phyloP scores from a whole-genome alignment of 2,797 vertebrate species.

The Anas bahamensis region DNA sequence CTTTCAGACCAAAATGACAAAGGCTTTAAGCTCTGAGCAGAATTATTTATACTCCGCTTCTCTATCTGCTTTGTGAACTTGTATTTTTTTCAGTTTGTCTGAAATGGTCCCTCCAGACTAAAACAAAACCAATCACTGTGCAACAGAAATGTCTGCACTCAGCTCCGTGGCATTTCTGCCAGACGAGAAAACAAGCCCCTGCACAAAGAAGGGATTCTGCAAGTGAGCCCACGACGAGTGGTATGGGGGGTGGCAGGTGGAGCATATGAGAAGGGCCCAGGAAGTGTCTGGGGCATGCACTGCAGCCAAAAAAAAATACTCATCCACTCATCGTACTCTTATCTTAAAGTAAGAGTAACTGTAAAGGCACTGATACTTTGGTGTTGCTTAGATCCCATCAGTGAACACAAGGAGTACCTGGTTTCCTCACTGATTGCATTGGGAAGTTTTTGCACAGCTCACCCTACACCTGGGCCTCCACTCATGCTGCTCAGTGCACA shows the following conservation, averaged over 20 bases:
- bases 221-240: not conserved
- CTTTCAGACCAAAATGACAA: not conserved
- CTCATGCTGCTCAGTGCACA: not conserved
- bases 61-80: constrained; percentile 2
- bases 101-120: not conserved
- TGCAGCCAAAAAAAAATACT: not conserved
- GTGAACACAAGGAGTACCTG: not conserved
- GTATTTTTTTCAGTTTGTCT: not conserved
- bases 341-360: not conserved
- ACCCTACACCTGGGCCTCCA: not conserved
- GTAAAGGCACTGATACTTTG: not conserved
- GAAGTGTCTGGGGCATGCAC: not conserved
- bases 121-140: not conserved
- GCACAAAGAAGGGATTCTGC: not conserved
- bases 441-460: not conserved
- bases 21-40: not conserved
- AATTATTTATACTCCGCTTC: not conserved
- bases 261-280: not conserved
- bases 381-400: not conserved
- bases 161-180: not conserved
- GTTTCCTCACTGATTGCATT: not conserved
- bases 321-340: no score
- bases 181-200: not conserved
- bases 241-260: not conserved
- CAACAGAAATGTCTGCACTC: not conserved